Base-by-base conservation (phyloP, 92 coral and sea anemone genomes). In the Pocillopora grandis region DNA sequence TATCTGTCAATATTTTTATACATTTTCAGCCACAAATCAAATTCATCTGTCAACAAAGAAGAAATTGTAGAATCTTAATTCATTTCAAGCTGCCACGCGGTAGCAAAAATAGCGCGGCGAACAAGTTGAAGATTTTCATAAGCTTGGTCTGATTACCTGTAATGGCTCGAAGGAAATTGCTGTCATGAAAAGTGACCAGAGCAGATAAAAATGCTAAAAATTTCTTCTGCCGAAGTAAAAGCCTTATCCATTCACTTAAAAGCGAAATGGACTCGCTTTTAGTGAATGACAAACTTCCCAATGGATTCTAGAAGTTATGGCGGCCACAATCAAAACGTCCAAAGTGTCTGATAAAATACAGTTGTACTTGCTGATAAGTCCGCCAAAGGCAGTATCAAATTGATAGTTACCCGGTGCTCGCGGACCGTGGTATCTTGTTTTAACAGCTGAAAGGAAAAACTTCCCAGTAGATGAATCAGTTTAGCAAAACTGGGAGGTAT, bases 371-470 rank as follows among this genome's bases (percentile, higher is more conserved):
- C n/a, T 70, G 61, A 70, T 81, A 81, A 70, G 69, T 81, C 48
- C 17, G n/a, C 14, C 58, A 81, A 76, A 71, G 35, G 52, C 77
- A 64, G 67, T 57, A 33, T 19, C 62, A 16, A 80, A 69, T 80
- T 70, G 84, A 57, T 70, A 71, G 36, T 33, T 12, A 71, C 60
- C 77, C 1, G 42, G 19, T 76, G 18, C 59, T 70, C 62, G 62
- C 85, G 57, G 55, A 81, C 71, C 18, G 74, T 49, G 52, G 36
- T 69, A 80, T 70, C 79, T 35, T 81, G 85, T 81, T 81, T 80
- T 71, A 18, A 70, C 77, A 81, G 85, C 33, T 81, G 67, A 81
- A 70, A 58, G 57, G 56, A 57, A 81, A 59, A 69, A 9, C 20
- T 42, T 20, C 69, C 68, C 74, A 36, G 59, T 55, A 58, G 36